phyloP scores from a whole-genome alignment of 2,797 vertebrate genomes.

The Fistularia commersonii region DNA sequence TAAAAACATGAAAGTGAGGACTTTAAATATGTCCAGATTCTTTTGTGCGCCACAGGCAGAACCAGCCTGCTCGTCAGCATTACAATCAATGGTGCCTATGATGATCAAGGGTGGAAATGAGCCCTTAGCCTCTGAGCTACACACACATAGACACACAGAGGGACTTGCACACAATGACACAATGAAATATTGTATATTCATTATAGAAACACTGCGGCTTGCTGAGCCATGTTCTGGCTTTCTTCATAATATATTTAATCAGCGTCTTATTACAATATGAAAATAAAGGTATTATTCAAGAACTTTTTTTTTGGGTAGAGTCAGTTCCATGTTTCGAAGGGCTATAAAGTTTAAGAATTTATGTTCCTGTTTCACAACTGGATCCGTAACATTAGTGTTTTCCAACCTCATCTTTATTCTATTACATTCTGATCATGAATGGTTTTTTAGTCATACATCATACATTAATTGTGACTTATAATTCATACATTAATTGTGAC shows the following conservation, averaged over 20 bases:
- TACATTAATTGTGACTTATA: neutral
- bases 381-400: too few relatives aligned
- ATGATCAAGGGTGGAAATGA: constrained; percentile 72
- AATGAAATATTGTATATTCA: constrained; percentile 37
- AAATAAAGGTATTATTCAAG: constrained; percentile 21
- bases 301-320: constrained; percentile 36
- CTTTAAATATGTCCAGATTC: constrained; percentile 76
- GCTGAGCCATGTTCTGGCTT: constrained; percentile 36
- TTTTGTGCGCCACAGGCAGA: constrained; percentile 55
- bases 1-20: constrained; percentile 66
- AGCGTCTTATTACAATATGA: constrained; percentile 36
- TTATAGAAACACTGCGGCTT: constrained; percentile 55
- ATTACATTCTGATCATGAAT: too few relatives aligned
- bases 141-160: constrained; percentile 20
- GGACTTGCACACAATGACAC: neutral
- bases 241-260: constrained; percentile 26
- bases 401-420: too few relatives aligned
- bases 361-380: too few relatives aligned
- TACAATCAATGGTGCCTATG: constrained; percentile 72
- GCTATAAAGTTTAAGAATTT: neutral
- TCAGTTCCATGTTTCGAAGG: constrained; percentile 12
- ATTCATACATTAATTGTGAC: constrained; percentile 2
- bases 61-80: constrained; percentile 62
- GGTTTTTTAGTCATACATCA: too few relatives aligned
- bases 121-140: constrained; percentile 60